Base-by-base conservation (phyloP, 2,888 invertebrate species). In the Spatulosminthurus flaviceps region DNA sequence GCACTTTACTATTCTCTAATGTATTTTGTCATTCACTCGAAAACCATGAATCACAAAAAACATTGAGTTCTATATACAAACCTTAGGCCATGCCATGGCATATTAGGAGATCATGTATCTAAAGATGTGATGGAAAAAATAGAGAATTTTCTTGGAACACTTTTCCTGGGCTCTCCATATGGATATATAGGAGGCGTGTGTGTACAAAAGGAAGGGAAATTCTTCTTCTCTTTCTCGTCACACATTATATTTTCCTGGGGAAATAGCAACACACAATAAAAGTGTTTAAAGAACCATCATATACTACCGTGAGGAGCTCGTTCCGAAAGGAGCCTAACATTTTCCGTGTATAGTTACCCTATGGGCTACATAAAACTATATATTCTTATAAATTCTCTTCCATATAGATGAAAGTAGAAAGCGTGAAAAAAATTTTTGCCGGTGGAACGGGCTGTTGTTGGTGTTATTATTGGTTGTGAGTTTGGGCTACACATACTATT, bases 251-350 rank as follows among this genome's bases (percentile, higher is more conserved):
- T 51, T 51, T 51, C 51, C 67, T 67, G 67, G 26, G 67, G 24
- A 67, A 67, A 67, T 67, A 67, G 67, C 26, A 67, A 26, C 67
- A 67, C n/a, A n/a, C 29, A 67, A 67, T 29, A 67, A 67, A 28
- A 67, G 67, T 67, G 67, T 67, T 67, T 67, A 67, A 67, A 64
- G 29, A 67, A 67, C 51, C 16, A n/a, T n/a, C 51, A 51, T 16
- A 51, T 51, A 51, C n/a, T n/a, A n/a, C 51, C 5, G n/a, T 5
- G n/a, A 51, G 51, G 16, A 51, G 5, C 16, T 51, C 51, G 1
- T 51, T 51, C 19, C 2, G 51, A n/a, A 13, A 51, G 51, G n/a
- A 51, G 51, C 51, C 1, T 51, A 5, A 1, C 19, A 51, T 51
- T 51, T 51, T 51, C 5, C 7, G 51, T 13, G 51, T 2, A n/a